These are phyloP conservation scores for Turnix velox DNA, from an alignment of 2,113 vertebrate species.

Conservation along the genomic window DNA sequence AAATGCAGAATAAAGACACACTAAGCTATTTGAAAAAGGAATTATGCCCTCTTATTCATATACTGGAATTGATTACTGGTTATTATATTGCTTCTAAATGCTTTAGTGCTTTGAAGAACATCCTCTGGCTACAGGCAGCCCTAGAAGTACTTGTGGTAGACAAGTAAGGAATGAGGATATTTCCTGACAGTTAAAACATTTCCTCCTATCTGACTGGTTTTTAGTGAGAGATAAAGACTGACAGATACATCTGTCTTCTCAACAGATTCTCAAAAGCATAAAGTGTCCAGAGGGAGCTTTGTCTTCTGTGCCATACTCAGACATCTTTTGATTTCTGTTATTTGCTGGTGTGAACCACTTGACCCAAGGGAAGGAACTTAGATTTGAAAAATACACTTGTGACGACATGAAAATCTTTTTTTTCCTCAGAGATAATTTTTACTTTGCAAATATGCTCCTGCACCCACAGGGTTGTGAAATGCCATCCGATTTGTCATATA, in stretches of 20 bases:
- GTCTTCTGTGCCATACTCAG: background rate
- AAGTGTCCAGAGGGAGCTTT: background rate
- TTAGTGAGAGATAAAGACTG: background rate
- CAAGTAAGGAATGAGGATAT: background rate
- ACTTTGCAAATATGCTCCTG: background rate
- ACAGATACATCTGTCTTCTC: background rate
- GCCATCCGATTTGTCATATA: background rate
- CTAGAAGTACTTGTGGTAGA: background rate
- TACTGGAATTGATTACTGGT: background rate
- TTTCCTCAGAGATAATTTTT: background rate
- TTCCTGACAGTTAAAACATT: background rate
- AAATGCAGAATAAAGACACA: background rate
- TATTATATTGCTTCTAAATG: background rate
- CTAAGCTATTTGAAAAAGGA: background rate
- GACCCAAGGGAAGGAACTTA: background rate
- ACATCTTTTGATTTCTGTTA: background rate
- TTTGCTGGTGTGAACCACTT: background rate
- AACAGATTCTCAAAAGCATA: background rate
- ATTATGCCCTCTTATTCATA: fast-evolving
- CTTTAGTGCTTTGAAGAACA: background rate
- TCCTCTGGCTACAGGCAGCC: background rate
- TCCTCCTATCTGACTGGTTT: background rate
- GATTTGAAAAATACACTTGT: background rate
- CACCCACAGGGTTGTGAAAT: background rate
- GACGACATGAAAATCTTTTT: background rate